phyloP scores from a whole-genome alignment of 2,113 vertebrate genomes.

The Ceyx melanurus region DNA sequence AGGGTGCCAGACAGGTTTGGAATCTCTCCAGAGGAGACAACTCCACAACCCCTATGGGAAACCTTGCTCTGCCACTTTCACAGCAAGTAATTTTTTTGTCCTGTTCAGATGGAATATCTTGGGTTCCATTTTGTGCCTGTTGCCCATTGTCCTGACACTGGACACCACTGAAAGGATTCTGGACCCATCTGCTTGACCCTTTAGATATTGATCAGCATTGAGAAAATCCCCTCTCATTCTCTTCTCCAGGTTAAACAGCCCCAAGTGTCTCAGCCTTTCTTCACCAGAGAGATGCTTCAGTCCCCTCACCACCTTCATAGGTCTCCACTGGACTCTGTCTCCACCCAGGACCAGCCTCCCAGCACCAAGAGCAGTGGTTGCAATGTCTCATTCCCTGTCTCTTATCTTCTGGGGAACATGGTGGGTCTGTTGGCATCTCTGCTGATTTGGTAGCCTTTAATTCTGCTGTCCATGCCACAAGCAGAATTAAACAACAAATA shows the following conservation, averaged over 20 bases:
- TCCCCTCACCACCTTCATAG: not conserved
- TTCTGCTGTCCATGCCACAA: not conserved
- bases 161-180: not conserved
- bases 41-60: not conserved
- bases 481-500: not conserved
- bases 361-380: fast-evolving
- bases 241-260: not conserved
- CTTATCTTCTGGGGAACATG: not conserved
- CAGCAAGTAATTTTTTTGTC: not conserved
- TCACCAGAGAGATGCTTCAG: not conserved
- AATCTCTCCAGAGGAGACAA: not conserved
- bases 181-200: not conserved
- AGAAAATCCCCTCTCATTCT: not conserved
- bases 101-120: not conserved
- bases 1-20: not conserved
- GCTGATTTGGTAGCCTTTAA: not conserved
- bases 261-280: not conserved
- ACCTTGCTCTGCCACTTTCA: not conserved
- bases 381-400: not conserved
- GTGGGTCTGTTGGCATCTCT: not conserved
- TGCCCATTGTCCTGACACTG: not conserved
- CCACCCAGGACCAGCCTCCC: not conserved
- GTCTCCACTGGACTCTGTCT: no score
- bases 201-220: not conserved
- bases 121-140: not conserved